These are phyloP conservation scores for Lithophane semibrunnea DNA, from an alignment of 2,888 invertebrate species.

Conservation along the genomic window DNA sequence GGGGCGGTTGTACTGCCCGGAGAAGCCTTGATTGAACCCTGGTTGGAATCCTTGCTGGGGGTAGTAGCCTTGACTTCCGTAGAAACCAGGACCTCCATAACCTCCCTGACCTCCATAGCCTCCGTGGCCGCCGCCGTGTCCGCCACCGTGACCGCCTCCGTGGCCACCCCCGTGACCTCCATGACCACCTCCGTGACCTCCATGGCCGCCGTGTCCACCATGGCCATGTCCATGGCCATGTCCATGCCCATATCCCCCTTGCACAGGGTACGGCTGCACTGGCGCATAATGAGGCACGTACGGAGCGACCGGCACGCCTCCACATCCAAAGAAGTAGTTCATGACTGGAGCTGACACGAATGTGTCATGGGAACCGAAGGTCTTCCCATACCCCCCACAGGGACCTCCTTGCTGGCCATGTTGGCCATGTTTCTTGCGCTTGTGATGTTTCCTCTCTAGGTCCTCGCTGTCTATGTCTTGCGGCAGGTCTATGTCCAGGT, in stretches of 20 bases:
- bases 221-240: conserved; percentile 67
- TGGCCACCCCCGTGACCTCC: conserved; percentile 53
- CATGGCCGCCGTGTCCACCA: conserved; percentile 68
- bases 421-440: conserved; percentile 81
- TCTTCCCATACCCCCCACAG: conserved; percentile 78
- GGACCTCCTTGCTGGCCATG: conserved; percentile 77
- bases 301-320: conserved; percentile 62
- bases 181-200: conserved; percentile 58
- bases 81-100: conserved; percentile 57
- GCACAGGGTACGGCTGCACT: conserved; percentile 60
- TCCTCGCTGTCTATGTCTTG: conserved; percentile 74
- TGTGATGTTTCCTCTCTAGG: conserved; percentile 79
- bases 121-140: conserved; percentile 65
- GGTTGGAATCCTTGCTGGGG: conserved; percentile 57
- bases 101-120: conserved; percentile 65
- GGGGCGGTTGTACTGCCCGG: conserved; percentile 73
- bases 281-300: conserved; percentile 62
- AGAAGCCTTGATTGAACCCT: conserved; percentile 48
- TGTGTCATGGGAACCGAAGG: conserved; percentile 80
- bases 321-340: conserved; percentile 86
- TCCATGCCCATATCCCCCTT: conserved; percentile 64
- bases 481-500: conserved; percentile 73
- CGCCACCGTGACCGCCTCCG: conserved; percentile 54
- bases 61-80: conserved; percentile 59
- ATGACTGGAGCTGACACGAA: conserved; percentile 85